Evolutionary conservation across 2,797 vertebrate species (phyloP).

Genomic region (Anguilla pacifica): DNA sequence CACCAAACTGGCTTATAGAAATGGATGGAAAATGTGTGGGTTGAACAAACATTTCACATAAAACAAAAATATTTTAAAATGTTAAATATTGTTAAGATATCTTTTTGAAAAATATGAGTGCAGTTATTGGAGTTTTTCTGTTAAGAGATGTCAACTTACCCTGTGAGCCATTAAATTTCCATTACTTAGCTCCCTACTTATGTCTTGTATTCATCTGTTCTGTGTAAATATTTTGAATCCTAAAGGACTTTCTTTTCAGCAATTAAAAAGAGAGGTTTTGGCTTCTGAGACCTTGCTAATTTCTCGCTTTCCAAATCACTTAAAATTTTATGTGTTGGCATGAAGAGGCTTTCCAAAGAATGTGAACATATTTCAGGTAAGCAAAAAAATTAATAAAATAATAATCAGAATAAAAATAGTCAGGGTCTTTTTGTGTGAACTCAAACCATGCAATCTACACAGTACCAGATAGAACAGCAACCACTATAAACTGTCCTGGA

Average conservation of each 20-base stretch:
- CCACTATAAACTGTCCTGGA: background rate
- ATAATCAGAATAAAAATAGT: background rate
- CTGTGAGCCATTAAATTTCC: background rate
- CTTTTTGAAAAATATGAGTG: background rate
- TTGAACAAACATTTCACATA: background rate
- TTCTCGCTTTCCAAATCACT: background rate
- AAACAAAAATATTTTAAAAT: background rate
- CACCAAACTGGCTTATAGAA: background rate
- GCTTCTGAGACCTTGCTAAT: conserved; percentile 8
- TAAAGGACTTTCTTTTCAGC: conserved; percentile 3
- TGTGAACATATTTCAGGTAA: background rate
- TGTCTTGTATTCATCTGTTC: background rate
- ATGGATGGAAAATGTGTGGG: background rate
- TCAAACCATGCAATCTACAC: background rate
- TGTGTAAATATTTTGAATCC: background rate
- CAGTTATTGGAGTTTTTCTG: background rate
- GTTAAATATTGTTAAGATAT: background rate
- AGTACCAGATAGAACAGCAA: background rate
- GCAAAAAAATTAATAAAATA: background rate
- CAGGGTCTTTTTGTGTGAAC: background rate
- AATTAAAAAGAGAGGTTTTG: background rate
- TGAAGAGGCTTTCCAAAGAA: background rate
- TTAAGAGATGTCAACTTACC: background rate
- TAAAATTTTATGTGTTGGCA: background rate
- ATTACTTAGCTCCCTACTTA: background rate